Evolutionary conservation across 2,888 invertebrate species (phyloP).

Genomic region (Campopleginae sp.): DNA sequence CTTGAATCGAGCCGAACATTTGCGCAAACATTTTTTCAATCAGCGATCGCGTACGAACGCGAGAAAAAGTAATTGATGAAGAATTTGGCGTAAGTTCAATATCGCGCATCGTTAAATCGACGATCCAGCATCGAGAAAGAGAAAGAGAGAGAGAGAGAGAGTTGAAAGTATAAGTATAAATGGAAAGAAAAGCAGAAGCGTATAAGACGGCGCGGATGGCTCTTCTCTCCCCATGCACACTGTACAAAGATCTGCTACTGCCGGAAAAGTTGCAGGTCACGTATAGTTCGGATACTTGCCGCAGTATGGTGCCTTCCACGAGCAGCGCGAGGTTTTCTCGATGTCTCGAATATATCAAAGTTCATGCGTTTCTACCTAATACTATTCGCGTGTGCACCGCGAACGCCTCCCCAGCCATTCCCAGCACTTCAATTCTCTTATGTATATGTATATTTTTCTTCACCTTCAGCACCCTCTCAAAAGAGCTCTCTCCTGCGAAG

Average conservation of each 20-base stretch:
- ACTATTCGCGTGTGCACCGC: conserved; percentile 78
- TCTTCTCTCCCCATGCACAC: conserved; percentile 37
- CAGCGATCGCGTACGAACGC: neutral
- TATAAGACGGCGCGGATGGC: neutral
- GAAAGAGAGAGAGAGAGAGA: neutral
- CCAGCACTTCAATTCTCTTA: conserved; percentile 56
- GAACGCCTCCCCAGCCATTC: conserved; percentile 28
- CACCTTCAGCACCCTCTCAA: conserved; percentile 52
- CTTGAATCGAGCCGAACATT: conserved; percentile 5
- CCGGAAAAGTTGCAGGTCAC: conserved; percentile 82
- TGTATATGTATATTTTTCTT: neutral
- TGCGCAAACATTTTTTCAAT: neutral
- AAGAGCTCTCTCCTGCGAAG: conserved; percentile 55
- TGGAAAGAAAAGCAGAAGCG: conserved; percentile 33
- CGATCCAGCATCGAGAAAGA: conserved; percentile 34
- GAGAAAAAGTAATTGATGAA: conserved; percentile 54
- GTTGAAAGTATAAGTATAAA: conserved; percentile 6
- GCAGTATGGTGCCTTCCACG: conserved; percentile 80
- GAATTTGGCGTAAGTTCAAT: conserved; percentile 65
- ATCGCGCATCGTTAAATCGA: conserved; percentile 61
- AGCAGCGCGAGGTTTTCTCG: conserved; percentile 53
- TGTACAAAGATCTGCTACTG: conserved; percentile 70
- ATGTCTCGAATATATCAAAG: conserved; percentile 82
- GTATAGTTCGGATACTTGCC: conserved; percentile 83
- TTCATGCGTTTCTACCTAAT: conserved; percentile 84